Percentiles rank a stretch among this genome's conserved stretches.
These are phyloP conservation scores for Xiphophorus couchianus DNA, from an alignment of 2,113 vertebrate genomes.

Conservation along the genomic window DNA sequence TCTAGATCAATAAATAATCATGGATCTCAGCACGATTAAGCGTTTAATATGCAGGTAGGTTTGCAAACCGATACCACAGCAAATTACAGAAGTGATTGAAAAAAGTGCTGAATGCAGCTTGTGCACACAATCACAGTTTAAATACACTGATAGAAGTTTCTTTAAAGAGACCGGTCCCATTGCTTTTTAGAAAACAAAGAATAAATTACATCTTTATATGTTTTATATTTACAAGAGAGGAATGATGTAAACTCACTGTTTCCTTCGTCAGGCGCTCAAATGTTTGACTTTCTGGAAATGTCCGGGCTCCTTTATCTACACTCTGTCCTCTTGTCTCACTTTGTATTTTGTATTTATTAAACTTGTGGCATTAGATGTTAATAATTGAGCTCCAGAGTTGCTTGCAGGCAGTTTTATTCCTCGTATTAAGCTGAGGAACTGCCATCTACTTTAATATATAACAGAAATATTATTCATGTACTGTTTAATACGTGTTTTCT, in stretches of 20 bases:
- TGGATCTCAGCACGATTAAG: neutral
- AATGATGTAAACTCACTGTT: neutral
- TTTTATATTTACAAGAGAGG: neutral
- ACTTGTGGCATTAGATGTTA: neutral
- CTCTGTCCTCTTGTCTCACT: neutral
- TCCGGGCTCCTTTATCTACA: neutral
- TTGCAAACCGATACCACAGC: conserved; percentile 8
- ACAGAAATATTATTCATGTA: neutral
- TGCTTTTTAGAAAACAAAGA: neutral
- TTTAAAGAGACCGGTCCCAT: neutral
- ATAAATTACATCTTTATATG: neutral
- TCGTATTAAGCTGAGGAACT: neutral
- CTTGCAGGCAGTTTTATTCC: no score
- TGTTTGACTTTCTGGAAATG: neutral
- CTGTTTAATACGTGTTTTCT: neutral
- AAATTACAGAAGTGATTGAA: neutral
- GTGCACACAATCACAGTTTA: neutral
- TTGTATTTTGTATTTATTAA: neutral
- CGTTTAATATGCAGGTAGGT: neutral
- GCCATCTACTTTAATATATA: neutral
- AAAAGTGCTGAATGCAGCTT: neutral
- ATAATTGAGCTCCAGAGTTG: neutral
- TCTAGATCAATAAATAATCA: neutral
- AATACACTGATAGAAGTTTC: neutral
- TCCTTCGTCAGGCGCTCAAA: neutral